These are phyloP conservation scores for Amphipyra tragopoginis DNA, from an alignment of 2,888 invertebrate genomes.

Conservation along the genomic window DNA sequence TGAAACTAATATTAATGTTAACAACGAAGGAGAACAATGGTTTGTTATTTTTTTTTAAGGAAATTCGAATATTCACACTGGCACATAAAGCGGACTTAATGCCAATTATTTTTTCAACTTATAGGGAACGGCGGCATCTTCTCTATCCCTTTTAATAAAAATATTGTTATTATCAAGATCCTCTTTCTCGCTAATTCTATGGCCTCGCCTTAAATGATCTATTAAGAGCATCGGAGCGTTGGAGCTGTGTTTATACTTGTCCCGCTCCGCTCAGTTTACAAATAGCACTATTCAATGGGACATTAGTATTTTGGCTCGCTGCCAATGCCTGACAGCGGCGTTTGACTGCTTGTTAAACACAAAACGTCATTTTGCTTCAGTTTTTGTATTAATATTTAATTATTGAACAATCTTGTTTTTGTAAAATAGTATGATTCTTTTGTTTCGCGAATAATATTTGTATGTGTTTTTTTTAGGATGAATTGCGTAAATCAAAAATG, in stretches of 20 bases:
- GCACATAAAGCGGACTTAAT: no score
- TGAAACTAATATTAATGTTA: no score
- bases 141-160: no score
- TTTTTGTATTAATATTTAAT: conserved; percentile 42
- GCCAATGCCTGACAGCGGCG: conserved; percentile 76
- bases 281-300: conserved; percentile 88
- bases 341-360: conserved; percentile 78
- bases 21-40: no score
- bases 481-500: neutral
- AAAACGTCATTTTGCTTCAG: conserved; percentile 54
- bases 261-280: conserved; percentile 75
- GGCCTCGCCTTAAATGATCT: conserved; percentile 76
- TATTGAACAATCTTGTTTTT: conserved; percentile 5
- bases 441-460: neutral
- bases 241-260: conserved; percentile 67
- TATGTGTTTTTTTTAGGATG: neutral
- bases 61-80: no score
- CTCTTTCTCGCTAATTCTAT: conserved; percentile 58
- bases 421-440: neutral
- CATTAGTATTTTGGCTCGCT: conserved; percentile 86
- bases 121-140: no score
- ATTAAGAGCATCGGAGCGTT: conserved; percentile 72
- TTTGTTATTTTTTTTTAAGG: no score
- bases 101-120: no score
- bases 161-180: no score